Percentiles rank a stretch among this genome's conserved stretches.
phyloP scores from a whole-genome alignment of 2,888 invertebrate genomes.

The Cataglyphis livida region DNA sequence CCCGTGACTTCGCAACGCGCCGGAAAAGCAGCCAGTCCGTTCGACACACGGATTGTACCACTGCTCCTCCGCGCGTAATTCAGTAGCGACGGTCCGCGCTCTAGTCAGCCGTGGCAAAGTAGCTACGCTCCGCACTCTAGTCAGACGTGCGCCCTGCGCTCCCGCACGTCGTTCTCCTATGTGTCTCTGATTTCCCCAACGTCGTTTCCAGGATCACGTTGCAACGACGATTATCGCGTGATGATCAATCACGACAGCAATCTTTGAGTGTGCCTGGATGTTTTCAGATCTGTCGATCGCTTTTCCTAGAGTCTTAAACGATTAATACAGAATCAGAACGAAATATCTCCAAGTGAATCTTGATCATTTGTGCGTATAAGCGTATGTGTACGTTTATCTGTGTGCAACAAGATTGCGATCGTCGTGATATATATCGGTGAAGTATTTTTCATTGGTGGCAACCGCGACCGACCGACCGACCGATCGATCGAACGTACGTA shows the following conservation, averaged over 20 bases:
- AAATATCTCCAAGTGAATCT: slow-evolving; percentile 1
- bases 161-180: neutral
- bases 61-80: slow-evolving; percentile 13
- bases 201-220: neutral
- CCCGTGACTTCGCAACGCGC: slow-evolving; percentile 68
- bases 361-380: neutral
- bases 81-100: slow-evolving; percentile 48
- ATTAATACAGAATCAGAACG: neutral
- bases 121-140: slow-evolving; percentile 15
- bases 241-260: slow-evolving; percentile 2
- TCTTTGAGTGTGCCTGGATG: neutral
- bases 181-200: neutral
- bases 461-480: slow-evolving; percentile 25
- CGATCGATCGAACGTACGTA: slow-evolving; percentile 49
- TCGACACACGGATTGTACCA: slow-evolving; percentile 37
- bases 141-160: slow-evolving; percentile 32
- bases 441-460: neutral
- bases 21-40: slow-evolving; percentile 44
- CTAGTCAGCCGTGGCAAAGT: slow-evolving; percentile 38
- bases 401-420: neutral
- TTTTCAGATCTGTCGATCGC: neutral
- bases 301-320: neutral
- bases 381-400: neutral
- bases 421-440: slow-evolving; percentile 3
- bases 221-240: neutral